These are phyloP conservation scores for Cyclophora punctaria DNA, from an alignment of 2,888 invertebrate genomes.

Conservation along the genomic window DNA sequence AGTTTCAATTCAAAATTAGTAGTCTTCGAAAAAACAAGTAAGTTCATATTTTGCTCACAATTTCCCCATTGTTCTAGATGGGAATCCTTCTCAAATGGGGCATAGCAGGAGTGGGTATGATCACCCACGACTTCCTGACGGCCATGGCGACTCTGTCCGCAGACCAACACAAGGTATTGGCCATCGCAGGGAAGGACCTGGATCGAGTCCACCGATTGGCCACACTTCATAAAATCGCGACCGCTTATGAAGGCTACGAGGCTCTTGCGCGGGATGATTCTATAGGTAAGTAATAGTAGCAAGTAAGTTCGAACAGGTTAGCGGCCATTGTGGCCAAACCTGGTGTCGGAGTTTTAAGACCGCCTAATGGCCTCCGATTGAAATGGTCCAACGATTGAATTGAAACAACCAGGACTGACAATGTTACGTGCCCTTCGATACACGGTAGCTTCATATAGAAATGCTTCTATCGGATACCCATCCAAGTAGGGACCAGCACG, in stretches of 20 bases:
- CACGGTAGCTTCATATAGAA: not conserved
- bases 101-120: slow-evolving; percentile 88
- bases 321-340: not conserved
- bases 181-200: slow-evolving; percentile 85
- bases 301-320: no score
- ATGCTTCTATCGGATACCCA: not conserved
- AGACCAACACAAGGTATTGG: slow-evolving; percentile 81
- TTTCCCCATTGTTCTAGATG: slow-evolving; percentile 60
- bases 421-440: no score
- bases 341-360: no score
- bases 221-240: slow-evolving; percentile 79
- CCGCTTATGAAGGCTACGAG: slow-evolving; percentile 84
- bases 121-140: slow-evolving; percentile 88
- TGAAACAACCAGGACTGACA: no score
- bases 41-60: not conserved
- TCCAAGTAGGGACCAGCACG: no score
- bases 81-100: slow-evolving; percentile 84
- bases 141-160: slow-evolving; percentile 79
- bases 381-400: no score
- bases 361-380: no score
- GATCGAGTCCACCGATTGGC: slow-evolving; percentile 87
- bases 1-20: no score
- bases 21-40: no score
- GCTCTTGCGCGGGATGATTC: slow-evolving; percentile 82
- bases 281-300: slow-evolving; percentile 75